Conservation (phyloP, 2,113 vertebrate genomes). For the Catharus minimus region DNA sequence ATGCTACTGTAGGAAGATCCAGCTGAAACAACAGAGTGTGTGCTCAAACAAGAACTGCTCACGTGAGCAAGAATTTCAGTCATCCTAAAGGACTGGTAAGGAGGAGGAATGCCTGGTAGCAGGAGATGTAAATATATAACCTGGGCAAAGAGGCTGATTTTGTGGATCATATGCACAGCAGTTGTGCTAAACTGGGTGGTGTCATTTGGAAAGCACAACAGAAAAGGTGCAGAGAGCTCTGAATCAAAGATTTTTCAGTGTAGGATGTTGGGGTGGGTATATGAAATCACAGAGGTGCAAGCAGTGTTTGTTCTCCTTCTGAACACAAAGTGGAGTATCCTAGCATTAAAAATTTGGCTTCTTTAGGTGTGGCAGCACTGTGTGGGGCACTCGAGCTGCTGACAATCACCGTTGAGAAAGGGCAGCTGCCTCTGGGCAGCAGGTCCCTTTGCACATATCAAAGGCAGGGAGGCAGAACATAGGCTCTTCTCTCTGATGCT, state of each 20-base stretch:
- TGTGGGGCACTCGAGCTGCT: neutral
- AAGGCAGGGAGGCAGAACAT: neutral
- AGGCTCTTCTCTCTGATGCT: neutral
- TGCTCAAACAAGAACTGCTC: neutral
- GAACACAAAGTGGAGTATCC: neutral
- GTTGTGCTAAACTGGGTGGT: conserved; percentile 34
- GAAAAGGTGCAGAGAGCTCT: neutral
- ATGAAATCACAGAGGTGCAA: conserved; percentile 47
- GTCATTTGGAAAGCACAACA: conserved; percentile 14
- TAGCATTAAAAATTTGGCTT: neutral
- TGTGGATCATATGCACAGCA: neutral
- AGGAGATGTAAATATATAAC: conserved; percentile 33
- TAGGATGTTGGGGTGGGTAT: neutral
- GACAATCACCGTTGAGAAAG: neutral
- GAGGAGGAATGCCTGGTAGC: conserved; percentile 13
- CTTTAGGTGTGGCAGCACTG: neutral
- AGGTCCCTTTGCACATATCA: neutral
- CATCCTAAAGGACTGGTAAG: neutral
- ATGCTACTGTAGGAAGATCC: neutral
- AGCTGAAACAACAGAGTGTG: neutral
- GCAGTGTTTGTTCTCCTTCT: neutral
- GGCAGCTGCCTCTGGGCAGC: neutral
- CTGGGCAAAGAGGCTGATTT: neutral
- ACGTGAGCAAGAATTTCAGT: neutral
- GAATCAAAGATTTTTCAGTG: neutral